Conservation (phyloP, 2,113 vertebrate species). For the Alces alces region DNA sequence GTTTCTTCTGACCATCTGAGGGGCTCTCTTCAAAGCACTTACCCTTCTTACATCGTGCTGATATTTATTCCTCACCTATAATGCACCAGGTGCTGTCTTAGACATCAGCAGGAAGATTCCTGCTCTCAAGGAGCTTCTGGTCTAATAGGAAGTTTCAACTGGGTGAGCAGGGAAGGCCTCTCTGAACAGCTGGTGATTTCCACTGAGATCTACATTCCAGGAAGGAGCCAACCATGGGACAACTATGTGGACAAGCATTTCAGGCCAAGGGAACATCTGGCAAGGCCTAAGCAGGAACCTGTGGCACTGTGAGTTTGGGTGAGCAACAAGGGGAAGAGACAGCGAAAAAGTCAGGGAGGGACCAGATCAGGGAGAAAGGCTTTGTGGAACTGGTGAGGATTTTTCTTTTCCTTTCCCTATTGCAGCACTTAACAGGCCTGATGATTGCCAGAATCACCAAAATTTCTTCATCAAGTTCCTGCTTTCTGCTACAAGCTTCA, state of each 20-base stretch:
- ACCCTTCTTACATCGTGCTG: neutral
- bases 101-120: neutral
- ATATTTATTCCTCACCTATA: neutral
- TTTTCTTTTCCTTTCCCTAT: neutral
- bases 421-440: neutral
- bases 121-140: neutral
- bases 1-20: neutral
- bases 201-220: neutral
- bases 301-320: neutral
- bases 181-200: neutral
- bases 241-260: rapidly evolving
- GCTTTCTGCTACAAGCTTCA: neutral
- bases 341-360: no score
- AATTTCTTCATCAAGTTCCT: neutral
- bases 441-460: neutral
- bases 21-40: neutral
- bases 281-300: neutral
- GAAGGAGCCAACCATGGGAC: neutral
- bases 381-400: neutral
- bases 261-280: neutral
- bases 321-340: neutral
- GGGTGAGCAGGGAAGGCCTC: neutral
- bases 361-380: neutral
- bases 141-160: neutral
- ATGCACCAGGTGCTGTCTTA: rapidly evolving